Evolutionary conservation across 2,797 vertebrate genomes (phyloP).

Genomic region (Ctenosaura bakeri): DNA sequence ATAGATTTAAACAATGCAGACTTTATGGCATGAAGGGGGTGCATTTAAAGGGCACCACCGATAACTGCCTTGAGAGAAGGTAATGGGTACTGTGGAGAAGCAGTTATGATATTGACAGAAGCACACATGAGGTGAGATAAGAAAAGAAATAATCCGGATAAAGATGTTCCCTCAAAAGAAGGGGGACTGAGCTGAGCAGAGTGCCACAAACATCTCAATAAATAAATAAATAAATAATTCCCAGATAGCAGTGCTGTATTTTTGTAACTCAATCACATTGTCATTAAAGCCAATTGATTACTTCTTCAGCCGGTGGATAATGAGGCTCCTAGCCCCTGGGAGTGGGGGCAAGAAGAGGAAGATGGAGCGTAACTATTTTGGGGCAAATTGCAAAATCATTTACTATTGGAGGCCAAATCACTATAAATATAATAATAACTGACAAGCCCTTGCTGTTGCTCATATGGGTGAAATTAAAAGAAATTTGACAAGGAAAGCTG

Average conservation of each 20-base stretch:
- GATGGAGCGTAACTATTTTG: constrained; percentile 12
- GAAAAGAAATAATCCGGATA: constrained; percentile 49
- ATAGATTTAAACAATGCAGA: constrained; percentile 53
- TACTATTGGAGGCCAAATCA: constrained; percentile 32
- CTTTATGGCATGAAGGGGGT: constrained; percentile 40
- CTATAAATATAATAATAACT: constrained; percentile 25
- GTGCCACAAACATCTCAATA: constrained; percentile 18
- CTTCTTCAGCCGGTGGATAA: constrained; percentile 28
- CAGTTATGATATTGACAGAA: constrained; percentile 64
- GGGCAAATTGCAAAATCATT: constrained; percentile 40
- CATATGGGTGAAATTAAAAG: constrained; percentile 8
- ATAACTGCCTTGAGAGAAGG: constrained; percentile 53
- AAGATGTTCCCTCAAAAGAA: constrained; percentile 38
- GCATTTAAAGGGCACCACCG: constrained; percentile 56
- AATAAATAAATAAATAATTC: too few relatives aligned
- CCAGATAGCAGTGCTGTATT: constrained; percentile 3
- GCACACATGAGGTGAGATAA: neutral
- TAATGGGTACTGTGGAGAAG: constrained; percentile 56
- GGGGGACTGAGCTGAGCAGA: constrained; percentile 32
- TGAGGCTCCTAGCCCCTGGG: constrained; percentile 10
- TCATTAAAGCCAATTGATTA: constrained; percentile 32
- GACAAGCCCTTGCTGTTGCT: neutral
- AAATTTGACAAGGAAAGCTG: neutral
- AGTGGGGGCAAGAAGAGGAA: neutral
- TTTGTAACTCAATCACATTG: constrained; percentile 33